phyloP scores from a whole-genome alignment of 2,113 vertebrate species.

The Gila orcuttii region DNA sequence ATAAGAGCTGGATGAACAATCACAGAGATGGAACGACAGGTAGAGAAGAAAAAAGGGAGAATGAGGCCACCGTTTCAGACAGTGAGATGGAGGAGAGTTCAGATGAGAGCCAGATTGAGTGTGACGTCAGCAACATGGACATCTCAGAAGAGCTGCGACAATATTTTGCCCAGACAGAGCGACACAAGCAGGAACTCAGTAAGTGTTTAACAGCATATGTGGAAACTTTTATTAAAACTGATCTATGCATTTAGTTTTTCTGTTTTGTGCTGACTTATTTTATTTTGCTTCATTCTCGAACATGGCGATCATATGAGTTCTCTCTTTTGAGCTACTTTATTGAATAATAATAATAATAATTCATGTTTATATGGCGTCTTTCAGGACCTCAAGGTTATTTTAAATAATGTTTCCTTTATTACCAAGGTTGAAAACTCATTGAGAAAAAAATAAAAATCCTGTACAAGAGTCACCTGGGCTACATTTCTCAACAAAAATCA shows the following conservation, averaged over 20 bases:
- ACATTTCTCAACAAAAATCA: too few relatives aligned
- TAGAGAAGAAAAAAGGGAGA: constrained; percentile 16
- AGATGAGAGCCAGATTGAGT: constrained; percentile 81
- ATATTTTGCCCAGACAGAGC: constrained; percentile 90
- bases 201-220: constrained; percentile 66
- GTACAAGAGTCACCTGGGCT: too few relatives aligned
- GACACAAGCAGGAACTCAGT: constrained; percentile 88
- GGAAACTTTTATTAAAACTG: not conserved
- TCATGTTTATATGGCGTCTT: not conserved
- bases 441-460: too few relatives aligned
- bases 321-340: not conserved
- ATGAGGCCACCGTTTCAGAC: constrained; percentile 35
- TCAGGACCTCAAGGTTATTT: not conserved
- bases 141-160: constrained; percentile 94
- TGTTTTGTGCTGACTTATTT: not conserved
- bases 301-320: not conserved
- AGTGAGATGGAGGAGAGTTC: constrained; percentile 65
- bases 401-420: too few relatives aligned
- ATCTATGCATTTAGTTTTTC: not conserved
- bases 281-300: not conserved
- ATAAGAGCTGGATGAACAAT: constrained; percentile 29
- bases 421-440: too few relatives aligned
- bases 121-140: constrained; percentile 92
- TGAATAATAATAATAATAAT: not conserved
- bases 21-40: not conserved